These are phyloP conservation scores for Lacerta bilineata DNA, from an alignment of 2,797 vertebrate species.

Conservation along the genomic window DNA sequence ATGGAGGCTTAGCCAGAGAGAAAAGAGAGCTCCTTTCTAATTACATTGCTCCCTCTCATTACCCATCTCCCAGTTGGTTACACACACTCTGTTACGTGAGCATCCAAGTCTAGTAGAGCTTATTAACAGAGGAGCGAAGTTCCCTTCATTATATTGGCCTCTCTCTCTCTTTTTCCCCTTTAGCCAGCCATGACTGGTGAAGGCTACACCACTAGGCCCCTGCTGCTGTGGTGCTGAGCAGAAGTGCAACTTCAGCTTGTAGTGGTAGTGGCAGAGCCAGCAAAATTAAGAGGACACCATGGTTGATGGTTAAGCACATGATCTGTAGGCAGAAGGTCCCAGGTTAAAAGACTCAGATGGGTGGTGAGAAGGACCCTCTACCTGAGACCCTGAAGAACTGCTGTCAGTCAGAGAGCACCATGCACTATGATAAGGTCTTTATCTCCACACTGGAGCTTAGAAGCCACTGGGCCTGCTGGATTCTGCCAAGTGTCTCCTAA, in stretches of 20 bases:
- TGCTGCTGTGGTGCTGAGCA: background rate
- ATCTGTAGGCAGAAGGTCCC: background rate
- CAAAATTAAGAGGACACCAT: no score
- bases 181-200: no score
- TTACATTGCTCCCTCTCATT: constrained; percentile 25
- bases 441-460: no score
- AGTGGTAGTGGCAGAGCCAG: no score
- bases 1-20: constrained; percentile 31
- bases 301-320: background rate
- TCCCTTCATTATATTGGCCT: background rate
- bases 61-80: background rate
- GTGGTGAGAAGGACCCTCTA: no score
- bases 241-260: background rate
- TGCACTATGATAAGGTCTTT: no score
- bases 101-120: constrained; percentile 27
- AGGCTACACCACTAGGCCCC: background rate
- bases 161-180: background rate
- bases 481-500: no score
- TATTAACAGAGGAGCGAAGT: constrained; percentile 21
- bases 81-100: accelerated
- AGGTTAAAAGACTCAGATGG: background rate
- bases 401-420: background rate
- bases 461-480: no score
- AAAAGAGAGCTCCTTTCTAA: constrained; percentile 51
- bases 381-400: no score